Percentiles rank a stretch among this genome's conserved stretches.
phyloP scores from a whole-genome alignment of 1,140 invertebrate genomes.

The Apis dorsata region DNA sequence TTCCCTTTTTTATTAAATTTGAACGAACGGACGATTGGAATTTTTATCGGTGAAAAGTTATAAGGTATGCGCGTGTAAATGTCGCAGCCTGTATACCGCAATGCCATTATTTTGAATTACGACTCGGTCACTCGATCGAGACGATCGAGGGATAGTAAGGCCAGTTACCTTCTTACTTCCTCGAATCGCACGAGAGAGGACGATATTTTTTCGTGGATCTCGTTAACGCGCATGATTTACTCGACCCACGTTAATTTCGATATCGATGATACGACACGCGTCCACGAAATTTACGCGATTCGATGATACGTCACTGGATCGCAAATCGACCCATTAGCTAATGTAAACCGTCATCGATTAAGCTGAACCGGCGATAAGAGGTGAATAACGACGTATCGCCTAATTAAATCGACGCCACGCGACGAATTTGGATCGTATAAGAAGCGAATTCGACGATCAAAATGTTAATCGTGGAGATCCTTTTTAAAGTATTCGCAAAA shows the following conservation, averaged over 20 bases:
- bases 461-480: neutral
- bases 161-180: neutral
- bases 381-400: slow-evolving; percentile 46
- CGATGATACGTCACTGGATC: slow-evolving; percentile 16
- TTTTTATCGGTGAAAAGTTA: too few relatives aligned
- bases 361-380: slow-evolving; percentile 22
- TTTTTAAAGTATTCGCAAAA: too few relatives aligned
- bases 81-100: neutral
- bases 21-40: too few relatives aligned
- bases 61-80: too few relatives aligned
- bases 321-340: slow-evolving; percentile 41
- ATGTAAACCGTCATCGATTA: slow-evolving; percentile 52
- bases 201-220: slow-evolving; percentile 18
- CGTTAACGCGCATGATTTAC: slow-evolving; percentile 36
- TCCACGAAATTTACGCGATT: slow-evolving; percentile 33
- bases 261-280: neutral
- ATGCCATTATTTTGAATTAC: neutral
- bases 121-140: neutral
- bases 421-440: slow-evolving; percentile 15
- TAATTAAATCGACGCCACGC: slow-evolving; percentile 53
- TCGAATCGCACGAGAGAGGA: neutral
- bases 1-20: too few relatives aligned
- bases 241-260: neutral
- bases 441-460: too few relatives aligned
- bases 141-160: neutral